Base-by-base conservation (phyloP, 2,797 vertebrate species). In the Argya squamiceps region DNA sequence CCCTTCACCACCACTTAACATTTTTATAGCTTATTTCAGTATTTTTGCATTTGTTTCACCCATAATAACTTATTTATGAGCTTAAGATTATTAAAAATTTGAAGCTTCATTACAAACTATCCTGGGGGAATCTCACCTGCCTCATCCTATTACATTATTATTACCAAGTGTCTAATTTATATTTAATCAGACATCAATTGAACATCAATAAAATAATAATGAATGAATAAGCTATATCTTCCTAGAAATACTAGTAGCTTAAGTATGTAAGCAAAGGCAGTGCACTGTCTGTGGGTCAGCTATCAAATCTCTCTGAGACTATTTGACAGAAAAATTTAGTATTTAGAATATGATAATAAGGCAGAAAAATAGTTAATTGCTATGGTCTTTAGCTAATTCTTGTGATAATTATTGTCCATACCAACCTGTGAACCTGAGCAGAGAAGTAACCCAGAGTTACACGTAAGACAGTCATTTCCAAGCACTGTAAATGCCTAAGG, bases 81-180 rank as follows among this genome's bases (percentile, higher is more conserved):
- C 8, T 93, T 90, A 94, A 65, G 73, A 91, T 97, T 97, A 98
- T 97, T 97, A 98, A 97, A 96, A 94, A 94, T 96, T 92, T 95
- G 95, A 97, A 97, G 96, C 96, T 97, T 98, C 96, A 98, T 98
- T 98, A 98, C 96, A 95, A 95, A 74, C 80, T 96, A 93, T 95
- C 97, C 97, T 91, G 92, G 47, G 93, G 97, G 97, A 95, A 96
- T 77, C 94, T 94, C 88, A 95, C 97, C 91, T 58, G 95, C 95
- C 56, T 95, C 81, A 12, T 94, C 95, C 91, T 94, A 95, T 93
- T 93, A 96, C 93, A 97, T 95, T 96, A 98, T 97, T 97, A 96
- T 95, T 97, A 96, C 95, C 96, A 97, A 98, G 96, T 97, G 98
- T 94, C 97, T 97, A 97, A 98, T 98, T 98, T 96, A 97, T 97